phyloP scores from a whole-genome alignment of 2,797 vertebrate species.

The Linurgus olivaceus region DNA sequence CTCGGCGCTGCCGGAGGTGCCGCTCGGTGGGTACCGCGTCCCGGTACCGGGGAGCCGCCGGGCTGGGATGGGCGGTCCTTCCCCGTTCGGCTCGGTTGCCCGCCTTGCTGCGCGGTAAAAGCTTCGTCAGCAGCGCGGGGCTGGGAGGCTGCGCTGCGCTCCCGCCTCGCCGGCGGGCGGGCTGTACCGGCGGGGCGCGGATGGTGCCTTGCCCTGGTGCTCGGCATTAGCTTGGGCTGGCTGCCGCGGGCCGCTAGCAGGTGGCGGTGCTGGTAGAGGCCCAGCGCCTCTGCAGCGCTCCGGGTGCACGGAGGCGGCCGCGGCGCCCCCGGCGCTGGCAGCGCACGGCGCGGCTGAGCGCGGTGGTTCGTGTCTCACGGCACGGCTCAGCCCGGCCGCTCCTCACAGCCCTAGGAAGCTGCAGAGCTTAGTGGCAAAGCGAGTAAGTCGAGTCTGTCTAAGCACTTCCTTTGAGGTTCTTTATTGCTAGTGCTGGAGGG shows the following conservation, averaged over 20 bases:
- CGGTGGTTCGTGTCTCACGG: neutral
- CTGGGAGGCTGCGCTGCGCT: neutral
- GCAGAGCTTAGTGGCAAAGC: neutral
- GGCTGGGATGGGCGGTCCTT: neutral
- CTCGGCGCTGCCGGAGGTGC: neutral
- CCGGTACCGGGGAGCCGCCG: neutral
- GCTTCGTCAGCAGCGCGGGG: neutral
- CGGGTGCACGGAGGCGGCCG: neutral
- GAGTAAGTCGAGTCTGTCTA: neutral
- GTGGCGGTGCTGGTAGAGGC: fast-evolving
- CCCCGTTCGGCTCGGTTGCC: neutral
- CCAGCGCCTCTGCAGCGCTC: neutral
- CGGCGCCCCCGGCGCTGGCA: neutral
- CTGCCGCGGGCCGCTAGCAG: fast-evolving
- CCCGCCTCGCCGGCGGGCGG: neutral
- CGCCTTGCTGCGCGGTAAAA: neutral
- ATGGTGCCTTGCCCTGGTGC: neutral
- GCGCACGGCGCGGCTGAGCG: neutral
- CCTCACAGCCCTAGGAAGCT: neutral
- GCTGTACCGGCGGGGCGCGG: neutral
- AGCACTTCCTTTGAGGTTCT: neutral
- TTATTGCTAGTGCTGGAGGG: neutral
- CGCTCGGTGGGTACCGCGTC: neutral
- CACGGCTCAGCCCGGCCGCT: neutral
- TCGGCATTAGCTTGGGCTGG: neutral